Percentiles rank a stretch among this genome's conserved stretches.
Conservation (phyloP, 2,888 invertebrate genomes). For the Dasypolia templi region DNA sequence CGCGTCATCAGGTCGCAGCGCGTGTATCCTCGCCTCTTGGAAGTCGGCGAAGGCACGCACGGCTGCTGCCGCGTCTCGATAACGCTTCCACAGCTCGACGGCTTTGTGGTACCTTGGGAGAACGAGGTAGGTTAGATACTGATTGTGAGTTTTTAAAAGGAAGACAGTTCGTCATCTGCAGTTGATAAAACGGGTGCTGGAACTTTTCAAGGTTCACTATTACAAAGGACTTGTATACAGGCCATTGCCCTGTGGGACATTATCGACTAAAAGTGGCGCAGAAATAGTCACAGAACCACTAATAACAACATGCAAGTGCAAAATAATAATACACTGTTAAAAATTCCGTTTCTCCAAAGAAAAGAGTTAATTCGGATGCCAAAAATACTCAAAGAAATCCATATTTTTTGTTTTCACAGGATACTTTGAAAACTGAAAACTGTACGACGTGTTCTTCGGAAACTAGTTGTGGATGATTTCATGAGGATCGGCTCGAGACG, state of each 20-base stretch:
- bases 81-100: slow-evolving; percentile 95
- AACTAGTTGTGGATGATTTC: not conserved
- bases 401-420: not conserved
- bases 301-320: not conserved
- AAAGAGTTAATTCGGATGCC: not conserved
- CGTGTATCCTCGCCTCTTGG: slow-evolving; percentile 93
- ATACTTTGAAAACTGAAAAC: no score
- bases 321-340: not conserved
- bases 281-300: not conserved
- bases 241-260: no score
- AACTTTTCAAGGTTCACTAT: no score
- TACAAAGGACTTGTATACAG: no score
- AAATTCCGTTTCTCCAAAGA: not conserved
- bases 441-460: not conserved
- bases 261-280: not conserved
- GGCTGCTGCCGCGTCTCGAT: slow-evolving; percentile 94
- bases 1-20: slow-evolving; percentile 93
- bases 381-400: not conserved
- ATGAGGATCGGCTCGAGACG: not conserved
- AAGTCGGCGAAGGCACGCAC: slow-evolving; percentile 94
- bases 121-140: not conserved
- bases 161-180: not conserved
- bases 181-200: no score
- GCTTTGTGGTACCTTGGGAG: slow-evolving; percentile 93
- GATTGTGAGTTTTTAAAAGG: not conserved